These are phyloP conservation scores for Deilephila porcellus DNA, from an alignment of 2,888 invertebrate species.

Conservation along the genomic window DNA sequence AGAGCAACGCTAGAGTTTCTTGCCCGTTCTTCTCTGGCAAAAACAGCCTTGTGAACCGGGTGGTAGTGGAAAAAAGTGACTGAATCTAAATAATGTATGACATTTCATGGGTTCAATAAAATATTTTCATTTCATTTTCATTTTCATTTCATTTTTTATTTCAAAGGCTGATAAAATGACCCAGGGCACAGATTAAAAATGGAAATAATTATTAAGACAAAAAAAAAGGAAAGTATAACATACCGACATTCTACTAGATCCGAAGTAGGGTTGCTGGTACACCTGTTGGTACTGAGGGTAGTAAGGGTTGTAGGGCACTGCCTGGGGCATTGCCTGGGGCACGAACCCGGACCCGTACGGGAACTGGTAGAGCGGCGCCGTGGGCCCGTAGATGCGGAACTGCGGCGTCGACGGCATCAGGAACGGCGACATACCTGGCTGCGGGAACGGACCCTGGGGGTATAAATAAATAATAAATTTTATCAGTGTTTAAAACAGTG, in stretches of 20 bases:
- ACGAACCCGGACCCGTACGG: conserved; percentile 74
- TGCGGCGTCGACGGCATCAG: conserved; percentile 67
- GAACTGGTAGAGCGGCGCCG: conserved; percentile 78
- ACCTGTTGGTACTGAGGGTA: conserved; percentile 66
- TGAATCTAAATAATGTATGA: too few relatives aligned
- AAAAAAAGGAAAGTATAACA: conserved; percentile 49
- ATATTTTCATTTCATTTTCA: too few relatives aligned
- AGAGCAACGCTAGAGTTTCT: too few relatives aligned
- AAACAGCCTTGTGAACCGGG: too few relatives aligned
- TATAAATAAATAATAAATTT: background rate
- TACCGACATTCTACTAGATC: conserved; percentile 83
- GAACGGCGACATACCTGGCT: conserved; percentile 62
- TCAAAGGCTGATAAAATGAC: too few relatives aligned
- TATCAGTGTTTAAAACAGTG: background rate
- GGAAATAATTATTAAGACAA: too few relatives aligned
- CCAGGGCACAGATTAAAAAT: too few relatives aligned
- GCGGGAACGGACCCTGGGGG: conserved; percentile 58
- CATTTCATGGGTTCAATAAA: too few relatives aligned
- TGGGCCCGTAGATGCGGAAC: conserved; percentile 77
- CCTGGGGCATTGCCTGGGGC: conserved; percentile 65
- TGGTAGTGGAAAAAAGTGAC: too few relatives aligned
- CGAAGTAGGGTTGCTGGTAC: conserved; percentile 76
- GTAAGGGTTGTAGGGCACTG: conserved; percentile 74
- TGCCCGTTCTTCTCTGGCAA: too few relatives aligned
- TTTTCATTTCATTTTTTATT: too few relatives aligned